Evolutionary conservation across 23 tunicate species (phyloP), one percentile per base, ranked within the genome.

Genomic region (Trididemnum clinides): DNA sequence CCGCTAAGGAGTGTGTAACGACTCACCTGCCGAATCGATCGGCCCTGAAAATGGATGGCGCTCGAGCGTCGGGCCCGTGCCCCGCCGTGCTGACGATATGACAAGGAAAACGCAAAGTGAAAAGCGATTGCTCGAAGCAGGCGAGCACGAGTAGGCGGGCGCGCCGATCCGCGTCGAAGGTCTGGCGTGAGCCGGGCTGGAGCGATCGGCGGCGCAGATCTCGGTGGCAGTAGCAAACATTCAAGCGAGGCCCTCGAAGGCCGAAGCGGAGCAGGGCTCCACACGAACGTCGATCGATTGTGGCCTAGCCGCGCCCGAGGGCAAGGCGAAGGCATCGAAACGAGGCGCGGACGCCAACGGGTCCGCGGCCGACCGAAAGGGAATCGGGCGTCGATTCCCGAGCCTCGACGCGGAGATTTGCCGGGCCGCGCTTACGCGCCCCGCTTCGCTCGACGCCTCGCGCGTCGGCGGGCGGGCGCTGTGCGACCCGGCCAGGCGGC

Each of bases 11-110:
- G 89, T 83, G 87, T n/a, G n/a, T 81, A 81, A 81, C 85, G 71
- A 81, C 85, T 81, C 85, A 81, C 85, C 85, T 81, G 85, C 89
- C 89, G 89, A 85, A 85, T 85, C 89, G 82, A 85, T 35, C 89
- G 81, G 89, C 87, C 89, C 76, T 85, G 87, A 85, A 85, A 80
- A 80, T 85, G 89, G 87, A 80, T 85, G 89, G 79, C 89, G 89
- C 89, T 85, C 49, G 87, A 85, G 79, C 89, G 89, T 80, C 73
- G 64, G 38, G 86, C 87, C 64, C 50, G 81, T 85, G 81, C 89
- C 64, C 73, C 19, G 32, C 89, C 87, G 86, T 85, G 87, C 50
- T 19, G 31, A 26, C 64, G 64, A 25, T 80, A 15, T 6, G 72
- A 33, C 44, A n/a, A n/a, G n/a, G n/a, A n/a, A n/a, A n/a, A n/a